Evolutionary conservation across 2,888 invertebrate species (phyloP).

Genomic region (Cryptosula pallasiana): DNA sequence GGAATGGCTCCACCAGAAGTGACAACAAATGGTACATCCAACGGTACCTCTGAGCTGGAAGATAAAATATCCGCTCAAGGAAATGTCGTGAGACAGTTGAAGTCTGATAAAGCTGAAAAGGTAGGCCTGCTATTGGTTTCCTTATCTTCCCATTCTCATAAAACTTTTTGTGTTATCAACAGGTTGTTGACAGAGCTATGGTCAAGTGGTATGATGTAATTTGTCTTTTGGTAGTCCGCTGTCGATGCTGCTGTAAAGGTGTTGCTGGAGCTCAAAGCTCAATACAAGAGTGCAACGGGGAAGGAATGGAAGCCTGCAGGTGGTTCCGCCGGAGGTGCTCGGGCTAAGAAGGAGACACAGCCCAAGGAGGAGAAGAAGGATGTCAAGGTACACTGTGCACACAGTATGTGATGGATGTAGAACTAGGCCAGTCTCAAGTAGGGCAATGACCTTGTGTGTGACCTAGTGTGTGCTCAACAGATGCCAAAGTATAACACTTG

Average conservation of each 20-base stretch:
- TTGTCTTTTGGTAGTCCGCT: background rate
- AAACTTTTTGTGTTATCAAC: no score
- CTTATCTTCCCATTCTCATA: no score
- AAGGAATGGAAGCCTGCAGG: constrained; percentile 33
- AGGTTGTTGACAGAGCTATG: no score
- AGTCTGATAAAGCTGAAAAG: constrained; percentile 64
- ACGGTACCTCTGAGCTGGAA: background rate
- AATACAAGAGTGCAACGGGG: constrained; percentile 32
- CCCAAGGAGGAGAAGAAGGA: background rate
- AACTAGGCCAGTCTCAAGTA: no score
- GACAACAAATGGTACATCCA: background rate
- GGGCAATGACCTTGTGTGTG: no score
- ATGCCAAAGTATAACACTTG: no score
- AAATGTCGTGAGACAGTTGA: constrained; percentile 65
- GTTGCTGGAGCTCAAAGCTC: constrained; percentile 33
- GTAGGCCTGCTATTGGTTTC: no score
- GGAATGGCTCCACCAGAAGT: constrained; percentile 26
- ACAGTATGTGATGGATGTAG: no score
- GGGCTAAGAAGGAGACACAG: constrained; percentile 3
- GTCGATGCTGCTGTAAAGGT: constrained; percentile 32
- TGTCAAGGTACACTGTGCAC: background rate
- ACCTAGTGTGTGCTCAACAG: no score
- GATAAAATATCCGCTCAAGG: constrained; percentile 49
- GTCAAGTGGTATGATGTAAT: no score
- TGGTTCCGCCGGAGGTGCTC: background rate